Base-by-base conservation (phyloP, 2,888 invertebrate species). In the Entomobrya multifasciata region DNA sequence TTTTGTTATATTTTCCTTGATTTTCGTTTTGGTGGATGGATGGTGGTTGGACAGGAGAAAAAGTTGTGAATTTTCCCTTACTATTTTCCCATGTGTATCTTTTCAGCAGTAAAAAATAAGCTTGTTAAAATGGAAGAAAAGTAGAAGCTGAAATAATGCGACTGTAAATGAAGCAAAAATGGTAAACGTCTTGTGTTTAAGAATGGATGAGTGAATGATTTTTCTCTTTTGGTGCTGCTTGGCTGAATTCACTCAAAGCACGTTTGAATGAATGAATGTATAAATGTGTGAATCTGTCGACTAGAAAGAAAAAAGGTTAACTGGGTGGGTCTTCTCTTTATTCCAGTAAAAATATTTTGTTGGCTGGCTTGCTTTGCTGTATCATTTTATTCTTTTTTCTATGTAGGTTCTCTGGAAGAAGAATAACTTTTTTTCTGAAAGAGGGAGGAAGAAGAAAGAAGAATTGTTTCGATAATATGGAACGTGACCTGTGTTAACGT, bases 401-500 rank as follows among this genome's bases (percentile, higher is more conserved):
- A 17, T 20, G 13, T 13, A n/a, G n/a, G n/a, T n/a, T n/a, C n/a
- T n/a, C n/a, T n/a, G n/a, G n/a, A n/a, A n/a, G n/a, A 36, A 4
- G 55, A 13, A 41, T 52, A 76, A 77, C 77, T 77, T 77, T 41
- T 77, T 20, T 22, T n/a, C 30, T 2, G 25, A 17, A 17, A 41
- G 22, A 22, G 47, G 41, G 74, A 47, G 25, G 25, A 67, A 17
- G 67, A 47, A 72, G 57, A 67, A 77, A 57, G 17, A 44, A 36
- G 27, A 72, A 88, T 72, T 87, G 88, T 87, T 89, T 89, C 87
- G 86, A 89, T 88, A 74, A 74, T 74, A 41, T 87, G 87, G 87
- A 88, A 89, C 89, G 89, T 89, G 89, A 88, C 86, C 81, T 82
- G 86, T 81, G 87, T 89, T 86, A 87, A 49, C 70, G 52, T 22